Base-by-base conservation (phyloP, 2,888 invertebrate genomes). In the Eupelmus urozonus region DNA sequence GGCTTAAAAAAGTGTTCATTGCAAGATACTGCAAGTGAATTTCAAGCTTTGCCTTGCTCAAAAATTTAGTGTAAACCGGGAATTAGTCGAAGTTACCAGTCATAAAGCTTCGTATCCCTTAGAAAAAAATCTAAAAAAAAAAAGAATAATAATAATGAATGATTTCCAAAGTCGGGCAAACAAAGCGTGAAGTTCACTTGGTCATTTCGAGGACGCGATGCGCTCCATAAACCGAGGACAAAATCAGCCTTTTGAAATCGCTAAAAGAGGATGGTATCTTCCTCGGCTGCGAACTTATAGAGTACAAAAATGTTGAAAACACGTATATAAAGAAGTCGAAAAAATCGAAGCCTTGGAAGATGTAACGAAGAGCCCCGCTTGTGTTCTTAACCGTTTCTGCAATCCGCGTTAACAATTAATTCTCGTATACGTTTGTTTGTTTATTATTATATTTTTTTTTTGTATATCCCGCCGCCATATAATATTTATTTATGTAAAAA, bases 381-480 rank as follows among this genome's bases (percentile, higher is more conserved):
- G 80, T 81, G 67, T 82, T 78, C 79, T 79, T 73, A 80, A 80
- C 60, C 53, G 23, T 71, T 66, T 16, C 34, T 51, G 49, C 51
- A 49, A 34, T n/a, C 34, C 40, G 34, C 49, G 42, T 66, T 66
- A 34, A 71, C 63, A 49, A 71, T 69, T 57, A 51, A 59, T 66
- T 27, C 57, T 34, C 49, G 45, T 67, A 34, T 45, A 57, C 20
- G 27, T 55, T 65, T 53, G 16, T 51, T 65, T 65, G 16, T 53
- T 45, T 59, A 3, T 60, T 49, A 57, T n/a, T 42, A 51, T 49
- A 40, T 45, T 34, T 45, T 23, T 55, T 23, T 49, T 29, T 40
- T 42, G n/a, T 27, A 57, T 16, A 57, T 53, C 65, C 82, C 83
- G 80, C 83, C 81, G 84, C 82, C 83, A 82, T 34, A 9, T 84